A percentile compares a stretch with the other conserved stretches of the same genome.
These are phyloP conservation scores for Poeciliopsis turrubarensis DNA, from an alignment of 2,113 vertebrate genomes.

Conservation along the genomic window DNA sequence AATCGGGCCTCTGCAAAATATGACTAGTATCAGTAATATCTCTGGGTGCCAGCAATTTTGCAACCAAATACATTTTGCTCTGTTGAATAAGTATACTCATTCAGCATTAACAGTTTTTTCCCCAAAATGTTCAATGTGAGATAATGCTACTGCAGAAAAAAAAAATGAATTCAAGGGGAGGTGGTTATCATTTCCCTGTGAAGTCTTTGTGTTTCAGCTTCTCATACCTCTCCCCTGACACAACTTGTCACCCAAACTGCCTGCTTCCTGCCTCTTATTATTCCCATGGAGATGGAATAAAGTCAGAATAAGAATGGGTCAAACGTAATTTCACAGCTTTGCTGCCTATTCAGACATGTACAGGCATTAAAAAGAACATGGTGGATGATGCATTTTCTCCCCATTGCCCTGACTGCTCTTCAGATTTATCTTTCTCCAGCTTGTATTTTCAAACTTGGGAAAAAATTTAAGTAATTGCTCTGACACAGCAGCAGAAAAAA, in stretches of 20 bases:
- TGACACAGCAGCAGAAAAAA: constrained; percentile 19
- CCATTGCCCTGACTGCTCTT: constrained; percentile 17
- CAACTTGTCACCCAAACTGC: constrained; percentile 1
- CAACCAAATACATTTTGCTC: too few relatives aligned
- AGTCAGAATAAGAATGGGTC: constrained; percentile 44
- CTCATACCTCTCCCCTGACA: constrained; percentile 1
- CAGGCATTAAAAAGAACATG: constrained; percentile 50
- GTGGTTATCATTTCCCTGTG: neutral
- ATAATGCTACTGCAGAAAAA: too few relatives aligned
- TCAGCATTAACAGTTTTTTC: too few relatives aligned
- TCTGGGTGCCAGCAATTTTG: too few relatives aligned
- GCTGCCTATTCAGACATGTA: constrained; percentile 48
- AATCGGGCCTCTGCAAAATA: too few relatives aligned
- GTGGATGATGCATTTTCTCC: constrained; percentile 47
- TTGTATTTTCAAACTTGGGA: constrained; percentile 32
- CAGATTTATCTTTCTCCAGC: constrained; percentile 31
- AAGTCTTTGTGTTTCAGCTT: constrained; percentile 4
- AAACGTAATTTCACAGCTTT: constrained; percentile 45
- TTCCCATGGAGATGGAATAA: constrained; percentile 31
- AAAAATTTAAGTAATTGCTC: constrained; percentile 33
- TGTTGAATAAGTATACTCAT: too few relatives aligned
- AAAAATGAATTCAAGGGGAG: neutral
- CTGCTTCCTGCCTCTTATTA: constrained; percentile 32
- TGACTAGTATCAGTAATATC: too few relatives aligned
- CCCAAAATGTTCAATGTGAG: too few relatives aligned